These are phyloP conservation scores for Zingel zingel DNA, from an alignment of 2,113 vertebrate genomes.

Conservation along the genomic window DNA sequence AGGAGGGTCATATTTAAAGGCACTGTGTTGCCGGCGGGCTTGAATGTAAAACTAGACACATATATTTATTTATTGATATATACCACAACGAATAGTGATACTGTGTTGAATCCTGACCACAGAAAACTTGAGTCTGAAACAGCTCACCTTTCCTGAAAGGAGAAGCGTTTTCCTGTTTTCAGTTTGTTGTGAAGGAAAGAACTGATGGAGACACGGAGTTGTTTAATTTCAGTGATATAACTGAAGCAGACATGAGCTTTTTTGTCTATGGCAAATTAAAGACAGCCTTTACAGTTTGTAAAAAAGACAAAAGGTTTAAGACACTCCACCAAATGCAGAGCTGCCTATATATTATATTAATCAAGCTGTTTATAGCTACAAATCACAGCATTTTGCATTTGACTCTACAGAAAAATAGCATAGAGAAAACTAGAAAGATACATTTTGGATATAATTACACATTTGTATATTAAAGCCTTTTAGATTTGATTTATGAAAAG, in stretches of 20 bases:
- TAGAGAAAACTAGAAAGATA: background rate
- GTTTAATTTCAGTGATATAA: constrained; percentile 39
- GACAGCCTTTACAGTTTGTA: constrained; percentile 35
- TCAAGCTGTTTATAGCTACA: constrained; percentile 16
- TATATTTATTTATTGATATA: constrained; percentile 41
- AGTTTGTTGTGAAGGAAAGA: constrained; percentile 22
- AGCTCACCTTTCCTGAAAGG: constrained; percentile 5
- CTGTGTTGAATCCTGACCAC: constrained; percentile 13
- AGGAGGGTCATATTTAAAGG: constrained; percentile 30
- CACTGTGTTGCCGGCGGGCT: constrained; percentile 44
- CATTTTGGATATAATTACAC: constrained; percentile 1
- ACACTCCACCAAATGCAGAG: constrained; percentile 40
- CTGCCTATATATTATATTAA: background rate
- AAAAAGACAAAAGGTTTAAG: constrained; percentile 35
- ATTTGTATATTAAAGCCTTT: constrained; percentile 25
- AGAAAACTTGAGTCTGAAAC: constrained; percentile 14
- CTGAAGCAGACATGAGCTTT: constrained; percentile 27
- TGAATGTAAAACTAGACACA: constrained; percentile 76
- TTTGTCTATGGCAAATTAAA: constrained; percentile 4
- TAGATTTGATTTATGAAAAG: background rate
- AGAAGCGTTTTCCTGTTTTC: constrained; percentile 11
- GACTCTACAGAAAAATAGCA: background rate
- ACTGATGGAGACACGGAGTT: background rate
- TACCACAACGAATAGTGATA: constrained; percentile 20
- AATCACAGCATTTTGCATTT: constrained; percentile 23